These are phyloP conservation scores for Ciona savignyi DNA, from an alignment of 23 tunicate species.

Conservation along the genomic window DNA sequence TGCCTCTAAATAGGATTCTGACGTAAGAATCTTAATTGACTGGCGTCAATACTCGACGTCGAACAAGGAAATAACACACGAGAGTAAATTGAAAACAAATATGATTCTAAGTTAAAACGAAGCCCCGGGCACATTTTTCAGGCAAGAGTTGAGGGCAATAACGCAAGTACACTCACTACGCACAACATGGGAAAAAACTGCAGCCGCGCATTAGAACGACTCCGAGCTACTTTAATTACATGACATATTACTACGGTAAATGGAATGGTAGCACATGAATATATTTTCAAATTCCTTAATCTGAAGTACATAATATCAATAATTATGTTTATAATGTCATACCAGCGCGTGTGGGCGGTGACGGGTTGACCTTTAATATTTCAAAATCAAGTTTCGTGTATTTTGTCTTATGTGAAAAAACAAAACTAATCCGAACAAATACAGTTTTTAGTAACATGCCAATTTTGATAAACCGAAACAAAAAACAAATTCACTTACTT, in stretches of 20 bases:
- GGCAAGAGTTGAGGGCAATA: neutral
- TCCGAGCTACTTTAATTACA: neutral
- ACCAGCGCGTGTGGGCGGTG: too few relatives aligned
- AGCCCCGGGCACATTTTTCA: neutral
- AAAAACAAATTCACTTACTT: neutral
- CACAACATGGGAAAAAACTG: neutral
- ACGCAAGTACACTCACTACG: neutral
- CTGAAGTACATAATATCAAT: conserved; percentile 1
- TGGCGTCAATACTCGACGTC: neutral
- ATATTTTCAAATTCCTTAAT: neutral
- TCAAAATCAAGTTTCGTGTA: too few relatives aligned
- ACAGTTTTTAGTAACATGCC: too few relatives aligned
- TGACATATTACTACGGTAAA: neutral
- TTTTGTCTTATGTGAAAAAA: too few relatives aligned
- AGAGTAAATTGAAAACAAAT: neutral
- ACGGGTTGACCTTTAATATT: too few relatives aligned
- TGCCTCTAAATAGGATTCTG: neutral
- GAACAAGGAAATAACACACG: neutral
- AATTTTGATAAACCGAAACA: too few relatives aligned
- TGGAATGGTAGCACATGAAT: neutral
- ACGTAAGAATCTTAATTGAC: neutral
- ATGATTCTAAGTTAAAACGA: neutral
- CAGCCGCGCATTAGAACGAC: neutral
- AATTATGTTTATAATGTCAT: neutral
- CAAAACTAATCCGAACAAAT: too few relatives aligned